These are phyloP conservation scores for Clistopyga incitator DNA, from an alignment of 2,888 invertebrate genomes.

Conservation along the genomic window DNA sequence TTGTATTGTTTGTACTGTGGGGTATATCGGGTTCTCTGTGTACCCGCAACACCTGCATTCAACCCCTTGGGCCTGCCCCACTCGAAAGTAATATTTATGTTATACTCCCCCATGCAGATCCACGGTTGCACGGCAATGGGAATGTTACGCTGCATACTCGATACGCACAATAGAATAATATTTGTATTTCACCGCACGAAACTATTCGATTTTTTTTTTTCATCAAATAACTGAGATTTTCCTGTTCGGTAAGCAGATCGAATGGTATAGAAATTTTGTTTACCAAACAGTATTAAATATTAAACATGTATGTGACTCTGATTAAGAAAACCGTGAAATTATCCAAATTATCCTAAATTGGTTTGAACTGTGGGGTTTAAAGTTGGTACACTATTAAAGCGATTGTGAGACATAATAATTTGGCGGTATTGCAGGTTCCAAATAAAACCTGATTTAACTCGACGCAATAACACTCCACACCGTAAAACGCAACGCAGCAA, in stretches of 20 bases:
- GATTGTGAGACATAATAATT: no score
- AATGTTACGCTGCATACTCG: no score
- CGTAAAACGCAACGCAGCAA: no score
- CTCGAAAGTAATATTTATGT: conserved; percentile 33
- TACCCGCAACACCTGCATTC: conserved; percentile 10
- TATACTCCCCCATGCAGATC: conserved; percentile 14
- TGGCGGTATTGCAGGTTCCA: no score
- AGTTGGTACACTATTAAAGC: no score
- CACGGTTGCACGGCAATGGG: background rate
- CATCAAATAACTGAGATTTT: background rate
- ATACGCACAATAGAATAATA: background rate
- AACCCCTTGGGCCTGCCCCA: background rate
- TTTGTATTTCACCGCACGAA: background rate
- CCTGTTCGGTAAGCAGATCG: background rate
- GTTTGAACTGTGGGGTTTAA: no score
- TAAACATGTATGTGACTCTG: no score
- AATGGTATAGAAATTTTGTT: background rate
- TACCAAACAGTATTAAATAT: no score
- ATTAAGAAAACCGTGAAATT: no score
- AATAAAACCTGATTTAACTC: no score
- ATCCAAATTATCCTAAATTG: no score
- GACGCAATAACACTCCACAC: no score
- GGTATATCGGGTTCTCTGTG: background rate
- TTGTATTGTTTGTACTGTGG: background rate
- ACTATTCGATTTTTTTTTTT: background rate